phyloP scores from a whole-genome alignment of 2,888 invertebrate genomes.

The Seira sanloemensis region DNA sequence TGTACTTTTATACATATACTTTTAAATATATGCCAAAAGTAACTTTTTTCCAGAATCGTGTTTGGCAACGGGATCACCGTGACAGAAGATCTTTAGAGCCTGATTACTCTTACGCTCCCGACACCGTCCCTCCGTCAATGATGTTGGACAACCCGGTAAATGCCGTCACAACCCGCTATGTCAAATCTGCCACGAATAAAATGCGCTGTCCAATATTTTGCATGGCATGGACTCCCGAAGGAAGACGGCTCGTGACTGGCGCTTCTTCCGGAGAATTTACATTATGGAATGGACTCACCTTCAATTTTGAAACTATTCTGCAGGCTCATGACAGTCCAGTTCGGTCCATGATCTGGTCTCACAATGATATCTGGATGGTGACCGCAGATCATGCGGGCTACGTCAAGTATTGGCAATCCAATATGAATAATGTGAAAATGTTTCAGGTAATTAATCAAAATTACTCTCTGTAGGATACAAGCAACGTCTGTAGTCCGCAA shows the following conservation, averaged over 20 bases:
- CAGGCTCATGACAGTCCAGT: conserved; percentile 99
- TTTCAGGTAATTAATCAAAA: conserved; percentile 90
- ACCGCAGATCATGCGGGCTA: conserved; percentile 99
- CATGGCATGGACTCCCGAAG: conserved; percentile 99
- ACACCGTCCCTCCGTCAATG: conserved; percentile 94
- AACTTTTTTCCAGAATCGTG: conserved; percentile 84
- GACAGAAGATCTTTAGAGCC: conserved; percentile 94
- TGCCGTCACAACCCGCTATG: conserved; percentile 89
- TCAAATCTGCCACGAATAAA: conserved; percentile 99
- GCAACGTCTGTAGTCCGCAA: no score
- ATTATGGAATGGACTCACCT: conserved; percentile 99
- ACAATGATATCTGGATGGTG: conserved; percentile 99
- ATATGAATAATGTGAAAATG: conserved; percentile 99
- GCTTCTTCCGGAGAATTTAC: conserved; percentile 99
- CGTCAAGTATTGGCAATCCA: conserved; percentile 99
- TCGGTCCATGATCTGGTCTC: conserved; percentile 99
- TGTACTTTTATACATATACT: no score
- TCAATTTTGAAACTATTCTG: conserved; percentile 99
- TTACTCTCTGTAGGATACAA: no score
- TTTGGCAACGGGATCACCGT: conserved; percentile 96
- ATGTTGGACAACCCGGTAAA: conserved; percentile 97
- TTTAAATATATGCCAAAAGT: no score
- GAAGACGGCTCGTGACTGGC: conserved; percentile 96
- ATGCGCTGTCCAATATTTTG: conserved; percentile 99
- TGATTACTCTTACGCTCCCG: conserved; percentile 95